Evolutionary conservation across 2,888 invertebrate species (phyloP).

Genomic region (Allygus modestus): DNA sequence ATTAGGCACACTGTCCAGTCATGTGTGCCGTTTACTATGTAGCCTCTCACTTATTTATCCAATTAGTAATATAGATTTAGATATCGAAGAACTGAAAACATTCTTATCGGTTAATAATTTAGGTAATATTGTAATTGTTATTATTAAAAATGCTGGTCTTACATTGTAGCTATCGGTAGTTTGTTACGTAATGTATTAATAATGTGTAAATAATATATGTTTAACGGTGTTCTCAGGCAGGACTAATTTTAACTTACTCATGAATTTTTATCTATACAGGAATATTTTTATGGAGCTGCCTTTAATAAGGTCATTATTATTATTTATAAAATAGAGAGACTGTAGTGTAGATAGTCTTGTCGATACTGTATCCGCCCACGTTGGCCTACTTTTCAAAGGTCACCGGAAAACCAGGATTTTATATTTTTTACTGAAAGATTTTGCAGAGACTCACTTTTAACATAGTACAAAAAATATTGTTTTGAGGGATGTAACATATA

Average conservation of each 20-base stretch:
- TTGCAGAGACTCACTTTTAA: background rate
- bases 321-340: constrained; percentile 35
- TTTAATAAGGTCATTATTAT: constrained; percentile 32
- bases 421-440: constrained; percentile 20
- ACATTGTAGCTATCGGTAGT: constrained; percentile 18
- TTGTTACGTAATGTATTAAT: constrained; percentile 39
- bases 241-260: constrained; percentile 7
- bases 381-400: background rate
- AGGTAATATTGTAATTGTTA: constrained; percentile 30
- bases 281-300: constrained; percentile 26
- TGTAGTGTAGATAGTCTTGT: constrained; percentile 10
- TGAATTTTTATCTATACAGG: constrained; percentile 38
- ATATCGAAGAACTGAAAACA: constrained; percentile 34
- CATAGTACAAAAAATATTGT: constrained; percentile 16
- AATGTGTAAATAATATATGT: constrained; percentile 25
- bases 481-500: background rate
- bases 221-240: constrained; percentile 21
- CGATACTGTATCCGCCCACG: background rate
- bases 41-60: background rate
- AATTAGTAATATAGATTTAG: constrained; percentile 15
- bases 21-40: background rate
- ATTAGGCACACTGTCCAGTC: constrained; percentile 23
- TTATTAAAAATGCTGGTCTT: constrained; percentile 32
- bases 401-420: constrained; percentile 6
- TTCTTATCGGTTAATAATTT: constrained; percentile 13